Evolutionary conservation across 2,797 vertebrate species (phyloP), one percentile per base, ranked within the genome.

Genomic region (Melanotaenia boesemani): DNA sequence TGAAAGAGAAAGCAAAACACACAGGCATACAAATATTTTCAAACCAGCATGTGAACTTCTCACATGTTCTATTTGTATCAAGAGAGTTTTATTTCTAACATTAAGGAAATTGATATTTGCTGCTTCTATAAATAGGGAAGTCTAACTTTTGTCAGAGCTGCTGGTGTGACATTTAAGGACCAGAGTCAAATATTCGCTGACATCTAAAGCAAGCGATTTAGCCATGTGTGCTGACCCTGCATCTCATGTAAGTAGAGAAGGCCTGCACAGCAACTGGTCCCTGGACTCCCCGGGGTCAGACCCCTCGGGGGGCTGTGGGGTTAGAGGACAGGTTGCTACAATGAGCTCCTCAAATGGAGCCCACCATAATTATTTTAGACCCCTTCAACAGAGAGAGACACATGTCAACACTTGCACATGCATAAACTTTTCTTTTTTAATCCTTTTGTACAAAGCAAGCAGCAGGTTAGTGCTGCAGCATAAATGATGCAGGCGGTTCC

Each of bases 221-320:
- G 70, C 74, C 77, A 76, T 73, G 83, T 87, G 82, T 48, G 65
- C 8, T 54, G 72, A 83, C 83, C 74, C 61, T 20, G 41, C 26
- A 26, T 39, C 36, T 52, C 56, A 44, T 3, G 20, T 39, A 74
- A 61, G 67, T 0, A 54, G 54, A 82, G 50, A 64, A 67, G 72
- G 16, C 72, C 71, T 50, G 50, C 12, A 20, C 72, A 83, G 73
- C 91, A 93, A 84, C 92, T 92, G 92, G 72, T 81, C 78, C 81
- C 67, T 18, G 66, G 72, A 80, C 70, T 24, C 69, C 59, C 52
- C 0, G 8, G 75, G 84, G 80, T 80, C 86, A 68, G 72, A 85
- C 78, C 82, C 54, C 60, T 13, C 24, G 64, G 54, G 71, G 63
- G 34, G 77, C 57, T 88, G 77, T 77, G 76, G 77, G 72, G 83